Percentiles rank a stretch among this genome's conserved stretches.
Conservation (phyloP, 2,113 vertebrate genomes). For the Protobothrops flavoviridis region DNA sequence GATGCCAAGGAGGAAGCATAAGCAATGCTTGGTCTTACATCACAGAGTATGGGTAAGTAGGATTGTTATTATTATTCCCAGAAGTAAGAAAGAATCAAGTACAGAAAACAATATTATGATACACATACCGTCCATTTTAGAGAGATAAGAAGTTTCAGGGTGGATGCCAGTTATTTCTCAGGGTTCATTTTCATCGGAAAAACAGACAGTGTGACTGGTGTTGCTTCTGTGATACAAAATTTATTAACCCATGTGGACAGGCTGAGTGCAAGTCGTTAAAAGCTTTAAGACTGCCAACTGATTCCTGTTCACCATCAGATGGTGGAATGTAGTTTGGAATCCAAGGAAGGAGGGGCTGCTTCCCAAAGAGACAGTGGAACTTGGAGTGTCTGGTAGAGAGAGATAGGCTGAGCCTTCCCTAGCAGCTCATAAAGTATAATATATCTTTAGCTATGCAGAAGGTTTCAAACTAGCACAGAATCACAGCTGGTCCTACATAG, state of each 20-base stretch:
- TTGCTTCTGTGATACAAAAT: neutral
- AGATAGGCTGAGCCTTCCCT: neutral
- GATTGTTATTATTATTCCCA: neutral
- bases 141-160: neutral
- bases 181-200: neutral
- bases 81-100: neutral
- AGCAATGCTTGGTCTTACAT: slow-evolving; percentile 76
- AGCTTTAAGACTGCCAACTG: neutral
- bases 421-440: neutral
- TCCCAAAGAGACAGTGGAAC: neutral
- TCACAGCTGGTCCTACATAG: neutral
- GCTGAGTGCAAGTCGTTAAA: neutral
- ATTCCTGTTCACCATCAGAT: neutral
- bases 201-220: neutral
- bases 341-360: neutral
- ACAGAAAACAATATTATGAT: neutral
- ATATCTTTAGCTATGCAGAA: neutral
- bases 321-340: neutral
- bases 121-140: neutral
- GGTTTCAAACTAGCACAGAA: neutral
- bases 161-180: neutral
- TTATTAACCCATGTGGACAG: neutral
- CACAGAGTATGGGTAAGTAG: slow-evolving; percentile 77
- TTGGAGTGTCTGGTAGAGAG: neutral
- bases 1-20: slow-evolving; percentile 72